Conservation (phyloP, 1,140 invertebrate species). For the Meloidogyne floridensis region DNA sequence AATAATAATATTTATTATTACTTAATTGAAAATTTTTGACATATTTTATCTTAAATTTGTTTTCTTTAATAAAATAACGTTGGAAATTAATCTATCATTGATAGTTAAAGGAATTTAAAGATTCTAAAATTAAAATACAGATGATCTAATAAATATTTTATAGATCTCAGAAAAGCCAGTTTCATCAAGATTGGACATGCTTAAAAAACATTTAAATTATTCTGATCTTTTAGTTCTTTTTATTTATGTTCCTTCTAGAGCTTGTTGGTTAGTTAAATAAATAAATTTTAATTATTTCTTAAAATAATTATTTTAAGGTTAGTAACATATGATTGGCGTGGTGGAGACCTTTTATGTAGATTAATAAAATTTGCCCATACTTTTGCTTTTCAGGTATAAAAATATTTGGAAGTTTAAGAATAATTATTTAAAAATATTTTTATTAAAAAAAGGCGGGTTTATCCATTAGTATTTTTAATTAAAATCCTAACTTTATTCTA, state of each 20-base stretch:
- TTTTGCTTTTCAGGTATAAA: conserved; percentile 59
- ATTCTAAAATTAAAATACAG: too few relatives aligned
- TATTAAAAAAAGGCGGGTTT: too few relatives aligned
- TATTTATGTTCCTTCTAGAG: conserved; percentile 61
- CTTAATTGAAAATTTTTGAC: too few relatives aligned
- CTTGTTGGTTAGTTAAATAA: conserved; percentile 55
- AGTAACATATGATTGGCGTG: conserved; percentile 54
- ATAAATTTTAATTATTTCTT: conserved; percentile 35
- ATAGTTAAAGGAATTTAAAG: too few relatives aligned
- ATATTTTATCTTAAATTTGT: too few relatives aligned
- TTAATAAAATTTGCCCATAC: conserved; percentile 63
- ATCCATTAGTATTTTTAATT: too few relatives aligned
- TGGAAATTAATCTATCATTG: too few relatives aligned
- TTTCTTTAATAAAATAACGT: too few relatives aligned
- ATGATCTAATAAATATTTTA: conserved; percentile 23
- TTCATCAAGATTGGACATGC: conserved; percentile 58
- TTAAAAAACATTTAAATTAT: conserved; percentile 63
- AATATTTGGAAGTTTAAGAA: background rate
- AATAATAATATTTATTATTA: too few relatives aligned
- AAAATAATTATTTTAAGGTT: conserved; percentile 27
- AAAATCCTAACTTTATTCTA: too few relatives aligned
- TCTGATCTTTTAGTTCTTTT: conserved; percentile 63
- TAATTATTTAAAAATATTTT: too few relatives aligned
- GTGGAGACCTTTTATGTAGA: conserved; percentile 61
- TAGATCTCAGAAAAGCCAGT: conserved; percentile 59